phyloP scores from a whole-genome alignment of 2,797 vertebrate species.

The Etheostoma nigrum region DNA sequence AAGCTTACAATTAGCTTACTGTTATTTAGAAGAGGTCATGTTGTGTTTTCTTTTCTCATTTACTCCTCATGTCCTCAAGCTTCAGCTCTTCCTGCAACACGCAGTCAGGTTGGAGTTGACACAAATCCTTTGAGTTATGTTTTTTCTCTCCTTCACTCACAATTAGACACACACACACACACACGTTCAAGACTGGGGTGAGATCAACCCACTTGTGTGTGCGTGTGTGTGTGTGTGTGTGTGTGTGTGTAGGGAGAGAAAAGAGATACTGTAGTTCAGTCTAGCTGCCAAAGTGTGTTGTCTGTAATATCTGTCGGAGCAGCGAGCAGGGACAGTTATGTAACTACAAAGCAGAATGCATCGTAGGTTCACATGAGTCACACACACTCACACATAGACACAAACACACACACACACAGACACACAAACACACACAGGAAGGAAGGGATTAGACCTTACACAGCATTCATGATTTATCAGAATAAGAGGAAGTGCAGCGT shows the following conservation, averaged over 20 bases:
- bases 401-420: slow-evolving; percentile 9
- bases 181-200: slow-evolving; percentile 16
- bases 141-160: not conserved
- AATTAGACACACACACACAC: not conserved
- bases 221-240: slow-evolving; percentile 17
- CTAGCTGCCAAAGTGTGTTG: slow-evolving; percentile 65
- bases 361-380: slow-evolving; percentile 45
- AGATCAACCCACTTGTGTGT: slow-evolving; percentile 33
- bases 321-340: slow-evolving; percentile 64
- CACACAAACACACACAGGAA: slow-evolving; percentile 30
- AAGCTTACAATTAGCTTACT: not conserved
- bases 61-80: slow-evolving; percentile 13
- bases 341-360: slow-evolving; percentile 67
- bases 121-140: slow-evolving; percentile 60
- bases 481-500: slow-evolving; percentile 12
- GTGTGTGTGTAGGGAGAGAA: slow-evolving; percentile 1
- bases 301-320: slow-evolving; percentile 63
- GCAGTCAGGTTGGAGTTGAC: slow-evolving; percentile 39
- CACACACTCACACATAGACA: slow-evolving; percentile 28
- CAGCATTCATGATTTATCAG: slow-evolving; percentile 20
- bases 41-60: not conserved
- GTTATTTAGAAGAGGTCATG: not conserved
- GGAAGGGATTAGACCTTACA: slow-evolving; percentile 22
- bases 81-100: slow-evolving; percentile 17
- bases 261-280: slow-evolving; percentile 34